Evolutionary conservation across 1,140 invertebrate species (phyloP), one percentile per base, ranked within the genome.

Genomic region (Neodiprion lecontei): DNA sequence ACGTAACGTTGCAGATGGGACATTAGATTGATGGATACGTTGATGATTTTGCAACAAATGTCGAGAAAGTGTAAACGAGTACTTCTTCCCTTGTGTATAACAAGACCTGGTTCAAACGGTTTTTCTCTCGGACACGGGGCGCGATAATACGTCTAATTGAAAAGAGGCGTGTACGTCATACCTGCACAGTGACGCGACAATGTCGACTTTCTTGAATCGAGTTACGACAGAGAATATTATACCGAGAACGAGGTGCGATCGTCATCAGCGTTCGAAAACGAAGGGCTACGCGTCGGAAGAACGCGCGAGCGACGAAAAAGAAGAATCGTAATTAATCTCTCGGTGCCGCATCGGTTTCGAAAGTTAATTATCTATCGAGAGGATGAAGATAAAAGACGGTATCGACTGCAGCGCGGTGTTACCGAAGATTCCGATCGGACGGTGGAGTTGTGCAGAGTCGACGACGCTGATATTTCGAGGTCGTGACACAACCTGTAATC

Each of bases 401-500:
- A 40, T 40, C 28, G 28, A 40, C 28, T 40, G 28, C 28, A 40
- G 28, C 28, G 5, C 28, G 28, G 28, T 40, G 28, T 2, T 40
- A 40, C 28, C 28, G 28, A 40, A 40, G 28, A 40, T 40, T 40
- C 28, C 1, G 28, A 40, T 3, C 28, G 28, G 5, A 40, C 28
- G 28, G 5, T 40, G 28, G 2, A 40, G 5, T 40, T 40, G 28
- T 40, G 28, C 28, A 40, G 28, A 40, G 28, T 40, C 28, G 28
- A 40, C 28, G 28, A 40, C 5, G 28, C 28, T 40, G 28, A 40
- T 40, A 40, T 40, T 40, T 17, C 53, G 53, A 61, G 53, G 53
- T 61, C 53, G n/a, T 11, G 53, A 61, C 53, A 61, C 53, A 61
- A 61, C 53, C 53, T 61, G 53, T 17, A 61, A 61, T 61, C 53